Percentiles rank a stretch among this genome's conserved stretches.
phyloP scores from a whole-genome alignment of 2,797 vertebrate species.

The Xenentodon cancila region DNA sequence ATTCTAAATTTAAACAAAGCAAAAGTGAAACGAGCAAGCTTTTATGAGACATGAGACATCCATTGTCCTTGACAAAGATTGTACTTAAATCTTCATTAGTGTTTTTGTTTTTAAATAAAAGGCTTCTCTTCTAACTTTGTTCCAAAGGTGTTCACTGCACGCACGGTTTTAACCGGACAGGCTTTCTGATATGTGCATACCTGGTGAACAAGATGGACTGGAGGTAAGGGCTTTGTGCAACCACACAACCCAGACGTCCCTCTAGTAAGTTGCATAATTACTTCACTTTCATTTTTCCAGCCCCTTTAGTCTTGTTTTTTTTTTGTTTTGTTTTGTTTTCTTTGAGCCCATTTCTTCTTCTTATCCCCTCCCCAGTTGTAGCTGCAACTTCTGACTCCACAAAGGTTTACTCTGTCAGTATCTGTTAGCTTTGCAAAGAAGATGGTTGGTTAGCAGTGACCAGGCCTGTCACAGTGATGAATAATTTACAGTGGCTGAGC shows the following conservation, averaged over 20 bases:
- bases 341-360: not conserved
- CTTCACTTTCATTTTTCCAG: constrained; percentile 19
- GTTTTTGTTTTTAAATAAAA: not conserved
- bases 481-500: constrained; percentile 59
- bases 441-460: constrained; percentile 21
- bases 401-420: constrained; percentile 36
- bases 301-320: constrained; percentile 12
- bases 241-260: not conserved
- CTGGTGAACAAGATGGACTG: constrained; percentile 99
- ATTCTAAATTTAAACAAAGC: no score
- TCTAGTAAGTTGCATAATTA: constrained; percentile 14
- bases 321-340: not conserved
- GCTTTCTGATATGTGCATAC: constrained; percentile 97
- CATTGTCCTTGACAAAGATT: not conserved
- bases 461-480: constrained; percentile 29
- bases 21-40: no score
- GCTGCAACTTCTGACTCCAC: constrained; percentile 13
- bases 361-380: constrained; percentile 1
- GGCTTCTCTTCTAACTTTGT: constrained; percentile 20
- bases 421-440: constrained; percentile 4
- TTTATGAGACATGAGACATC: no score
- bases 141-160: constrained; percentile 96
- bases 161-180: constrained; percentile 98
- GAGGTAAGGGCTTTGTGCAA: constrained; percentile 85
- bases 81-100: not conserved